Conservation (phyloP, 2,888 invertebrate genomes). For the Boloria selene region DNA sequence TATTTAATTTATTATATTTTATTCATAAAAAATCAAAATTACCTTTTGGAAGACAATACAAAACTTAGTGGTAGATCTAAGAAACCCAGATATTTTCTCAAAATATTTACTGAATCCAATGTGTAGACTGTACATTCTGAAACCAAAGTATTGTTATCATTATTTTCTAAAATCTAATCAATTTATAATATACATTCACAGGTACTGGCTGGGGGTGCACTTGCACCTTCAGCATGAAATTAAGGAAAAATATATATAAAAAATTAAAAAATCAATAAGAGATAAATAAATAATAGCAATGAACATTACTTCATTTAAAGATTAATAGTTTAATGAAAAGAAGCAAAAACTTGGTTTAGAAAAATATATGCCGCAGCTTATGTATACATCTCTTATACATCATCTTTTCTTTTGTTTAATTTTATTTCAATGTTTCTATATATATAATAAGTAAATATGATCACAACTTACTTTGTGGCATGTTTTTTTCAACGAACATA, state of each 20-base stretch:
- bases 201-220: too few relatives aligned
- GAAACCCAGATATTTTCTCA: constrained; percentile 92
- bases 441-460: background rate
- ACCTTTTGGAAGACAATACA: constrained; percentile 90
- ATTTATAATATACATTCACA: background rate
- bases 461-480: constrained; percentile 86
- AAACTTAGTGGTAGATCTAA: constrained; percentile 92
- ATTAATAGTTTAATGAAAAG: too few relatives aligned
- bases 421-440: background rate
- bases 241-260: too few relatives aligned
- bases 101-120: constrained; percentile 91
- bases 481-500: constrained; percentile 87
- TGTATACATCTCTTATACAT: too few relatives aligned
- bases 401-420: background rate
- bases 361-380: too few relatives aligned
- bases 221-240: too few relatives aligned
- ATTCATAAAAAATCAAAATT: constrained; percentile 48
- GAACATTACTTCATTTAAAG: too few relatives aligned
- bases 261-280: too few relatives aligned
- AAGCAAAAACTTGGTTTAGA: too few relatives aligned
- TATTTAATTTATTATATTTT: background rate
- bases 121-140: constrained; percentile 91
- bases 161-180: background rate
- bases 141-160: constrained; percentile 50
- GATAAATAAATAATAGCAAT: too few relatives aligned